Evolutionary conservation across 1,140 invertebrate genomes (phyloP), one percentile per base, ranked within the genome.

Genomic region (Coboldia fuscipes): DNA sequence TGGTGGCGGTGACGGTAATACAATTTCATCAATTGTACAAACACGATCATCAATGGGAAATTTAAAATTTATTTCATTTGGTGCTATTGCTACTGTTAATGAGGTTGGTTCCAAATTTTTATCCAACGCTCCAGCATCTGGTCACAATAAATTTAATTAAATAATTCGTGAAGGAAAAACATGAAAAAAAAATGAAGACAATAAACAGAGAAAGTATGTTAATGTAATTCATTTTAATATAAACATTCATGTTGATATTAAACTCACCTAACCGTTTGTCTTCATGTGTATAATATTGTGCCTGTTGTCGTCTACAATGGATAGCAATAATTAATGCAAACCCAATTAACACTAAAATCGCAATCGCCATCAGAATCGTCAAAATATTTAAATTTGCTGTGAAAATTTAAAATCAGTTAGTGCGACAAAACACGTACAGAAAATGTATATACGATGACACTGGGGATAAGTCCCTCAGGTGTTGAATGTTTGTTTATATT

Each of bases 231-330:
- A n/a, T n/a, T n/a, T n/a, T n/a, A n/a, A n/a, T n/a, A n/a, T n/a
- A n/a, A n/a, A n/a, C n/a, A n/a, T n/a, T n/a, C n/a, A n/a, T n/a
- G n/a, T n/a, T n/a, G n/a, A n/a, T n/a, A n/a, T n/a, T n/a, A n/a
- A 4, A 20, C 16, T 21, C 30, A 15, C 47, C 46, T 42, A 41
- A 45, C 22, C 63, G 45, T 43, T 68, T 65, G 42, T 71, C 68
- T 53, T 74, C 72, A 45, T 66, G 63, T 18, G 65, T 76, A 55
- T 72, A 75, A 51, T 68, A 75, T 41, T 62, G 62, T 19, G 71
- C 71, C 2, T 70, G 63, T 42, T 73, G 68, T 37, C 60, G 57
- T 19, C 68, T 68, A 44, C 65, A 67, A 28, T 58, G 58, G 30
- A 66, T 48, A 6, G 56, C 58, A 14, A 54, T 56, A 3, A 62